A percentile compares a stretch with the other conserved stretches of the same genome.
Conservation (phyloP, 2,113 vertebrate genomes). For the Lamprotornis superbus region DNA sequence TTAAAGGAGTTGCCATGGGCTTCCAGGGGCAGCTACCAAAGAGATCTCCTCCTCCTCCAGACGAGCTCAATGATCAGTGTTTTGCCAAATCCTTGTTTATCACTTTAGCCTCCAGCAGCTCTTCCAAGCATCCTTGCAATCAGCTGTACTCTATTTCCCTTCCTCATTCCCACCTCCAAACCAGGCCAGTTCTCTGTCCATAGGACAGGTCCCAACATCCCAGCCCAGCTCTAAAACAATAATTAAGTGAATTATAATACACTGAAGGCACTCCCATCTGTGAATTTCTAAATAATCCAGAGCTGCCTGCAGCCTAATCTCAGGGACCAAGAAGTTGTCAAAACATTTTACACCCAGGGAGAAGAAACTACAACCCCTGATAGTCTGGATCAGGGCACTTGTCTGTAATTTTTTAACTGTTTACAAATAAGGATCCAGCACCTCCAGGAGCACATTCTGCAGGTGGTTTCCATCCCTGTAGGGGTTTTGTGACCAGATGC, state of each 20-base stretch:
- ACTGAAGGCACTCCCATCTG: background rate
- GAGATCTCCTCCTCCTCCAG: background rate
- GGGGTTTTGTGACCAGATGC: background rate
- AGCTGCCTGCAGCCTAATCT: background rate
- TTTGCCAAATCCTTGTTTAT: background rate
- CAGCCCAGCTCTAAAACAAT: background rate
- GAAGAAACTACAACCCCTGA: background rate
- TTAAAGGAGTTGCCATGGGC: background rate
- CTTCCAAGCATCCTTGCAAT: background rate
- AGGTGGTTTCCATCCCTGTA: rapidly evolving
- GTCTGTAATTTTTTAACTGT: background rate
- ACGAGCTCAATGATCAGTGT: background rate
- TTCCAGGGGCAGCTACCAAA: background rate
- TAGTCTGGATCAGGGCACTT: background rate
- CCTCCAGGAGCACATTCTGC: background rate
- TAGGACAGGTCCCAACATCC: rapidly evolving
- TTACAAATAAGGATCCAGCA: background rate
- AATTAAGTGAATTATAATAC: background rate
- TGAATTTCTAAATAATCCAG: background rate
- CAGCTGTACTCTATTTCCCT: background rate
- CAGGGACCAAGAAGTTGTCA: background rate
- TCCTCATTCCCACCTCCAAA: background rate
- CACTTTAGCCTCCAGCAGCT: background rate
- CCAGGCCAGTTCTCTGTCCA: background rate
- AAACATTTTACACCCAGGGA: background rate